Evolutionary conservation across 2,113 vertebrate species (phyloP), one percentile per base, ranked within the genome.

Genomic region (Chitala chitala): DNA sequence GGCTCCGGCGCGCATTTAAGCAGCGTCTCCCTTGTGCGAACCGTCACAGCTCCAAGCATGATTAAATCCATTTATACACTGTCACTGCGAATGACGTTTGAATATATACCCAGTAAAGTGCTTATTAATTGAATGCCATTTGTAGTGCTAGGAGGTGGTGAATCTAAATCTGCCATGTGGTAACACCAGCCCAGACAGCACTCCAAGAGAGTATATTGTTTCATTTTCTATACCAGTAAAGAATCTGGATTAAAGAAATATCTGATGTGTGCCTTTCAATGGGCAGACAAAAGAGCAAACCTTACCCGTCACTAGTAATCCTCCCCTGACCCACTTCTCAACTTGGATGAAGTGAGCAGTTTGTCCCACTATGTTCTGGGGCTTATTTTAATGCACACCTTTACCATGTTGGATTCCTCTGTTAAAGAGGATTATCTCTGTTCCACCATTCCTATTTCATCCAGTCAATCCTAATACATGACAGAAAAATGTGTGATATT

Each of bases 311-410:
- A 22, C 40, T n/a, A 8, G 9, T 46, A 42, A 59, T 69, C 51
- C 55, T 24, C 26, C 53, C 42, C 40, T 51, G 74, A 55, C 42
- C 42, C 44, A 53, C 53, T 70, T 59, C 66, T 51, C 53, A 59
- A 12, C 65, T 61, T 38, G 12, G 40, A 50, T 29, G 24, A 22
- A 55, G 74, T 22, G 54, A 38, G 24, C 51, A 40, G 26, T 10
- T 6, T 56, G 1, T 29, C n/a, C 22, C 20, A 6, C n/a, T 29
- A 44, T 50, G 46, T 58, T 10, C 65, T 26, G 13, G 24, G 6
- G 22, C 73, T 68, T 58, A 61, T 58, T 46, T 53, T 56, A 31
- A 22, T 55, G 1, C 42, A 10, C 74, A 75, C 66, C 66, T 61
- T 20, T 70, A 26, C 7, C 58, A 15, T 38, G 17, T 12, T 36